Percentiles rank a stretch among this genome's conserved stretches.
These are phyloP conservation scores for Caenorhabditis tropicalis DNA, from an alignment of 1,140 invertebrate species.

Conservation along the genomic window DNA sequence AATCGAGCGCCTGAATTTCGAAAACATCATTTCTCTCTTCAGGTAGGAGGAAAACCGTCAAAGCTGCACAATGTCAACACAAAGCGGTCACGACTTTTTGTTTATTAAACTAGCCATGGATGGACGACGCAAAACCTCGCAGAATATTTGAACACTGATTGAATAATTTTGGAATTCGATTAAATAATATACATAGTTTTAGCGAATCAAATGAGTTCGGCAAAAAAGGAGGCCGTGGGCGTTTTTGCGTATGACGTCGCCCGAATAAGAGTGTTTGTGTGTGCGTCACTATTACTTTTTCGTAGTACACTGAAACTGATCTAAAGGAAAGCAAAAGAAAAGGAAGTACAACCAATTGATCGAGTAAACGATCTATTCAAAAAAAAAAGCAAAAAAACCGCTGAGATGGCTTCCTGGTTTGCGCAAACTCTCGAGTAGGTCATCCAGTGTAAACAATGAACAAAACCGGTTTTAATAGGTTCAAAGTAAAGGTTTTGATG, in stretches of 20 bases:
- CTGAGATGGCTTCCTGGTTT: background rate
- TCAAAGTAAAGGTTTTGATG: conserved; percentile 10
- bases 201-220: background rate
- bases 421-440: background rate
- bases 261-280: background rate
- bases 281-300: background rate
- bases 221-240: conserved; percentile 10
- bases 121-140: background rate
- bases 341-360: background rate
- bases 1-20: conserved; percentile 7
- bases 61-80: conserved; percentile 35
- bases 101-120: conserved; percentile 31
- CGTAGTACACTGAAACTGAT: background rate
- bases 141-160: conserved; percentile 13
- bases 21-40: conserved; percentile 27
- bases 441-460: background rate
- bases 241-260: background rate
- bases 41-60: conserved; percentile 37
- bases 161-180: background rate
- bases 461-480: conserved; percentile 2
- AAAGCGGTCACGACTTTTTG: conserved; percentile 39
- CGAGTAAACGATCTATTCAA: background rate
- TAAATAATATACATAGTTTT: background rate
- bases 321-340: background rate
- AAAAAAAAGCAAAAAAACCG: background rate